Evolutionary conservation across 2,888 invertebrate genomes (phyloP).

Genomic region (Phyto melanocephala): DNA sequence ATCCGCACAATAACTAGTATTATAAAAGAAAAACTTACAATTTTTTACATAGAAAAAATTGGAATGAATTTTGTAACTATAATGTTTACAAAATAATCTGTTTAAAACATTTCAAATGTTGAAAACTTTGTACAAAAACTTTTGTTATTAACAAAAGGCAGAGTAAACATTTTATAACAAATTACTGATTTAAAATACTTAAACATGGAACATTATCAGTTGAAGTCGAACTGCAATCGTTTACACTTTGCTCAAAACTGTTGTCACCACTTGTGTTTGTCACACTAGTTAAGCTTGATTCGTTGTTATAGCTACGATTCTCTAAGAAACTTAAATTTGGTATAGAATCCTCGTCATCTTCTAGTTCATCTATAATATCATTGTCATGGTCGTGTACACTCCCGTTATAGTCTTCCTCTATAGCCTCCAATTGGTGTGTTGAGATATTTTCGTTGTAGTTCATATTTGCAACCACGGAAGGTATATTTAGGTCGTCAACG

Average conservation of each 20-base stretch:
- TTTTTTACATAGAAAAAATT: too few relatives aligned
- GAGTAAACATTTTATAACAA: not conserved
- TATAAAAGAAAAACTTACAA: too few relatives aligned
- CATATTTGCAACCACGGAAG: not conserved
- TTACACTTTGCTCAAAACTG: slow-evolving; percentile 75
- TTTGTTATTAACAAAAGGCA: not conserved
- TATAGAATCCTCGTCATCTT: slow-evolving; percentile 70
- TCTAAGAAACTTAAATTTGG: slow-evolving; percentile 76
- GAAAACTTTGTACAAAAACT: slow-evolving; percentile 4
- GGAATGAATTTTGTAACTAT: not conserved
- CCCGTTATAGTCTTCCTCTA: slow-evolving; percentile 40
- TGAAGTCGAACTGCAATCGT: slow-evolving; percentile 71
- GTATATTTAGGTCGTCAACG: slow-evolving; percentile 27
- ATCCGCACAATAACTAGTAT: too few relatives aligned
- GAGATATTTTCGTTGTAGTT: slow-evolving; percentile 62
- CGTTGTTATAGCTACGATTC: slow-evolving; percentile 75
- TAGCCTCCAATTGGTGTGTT: slow-evolving; percentile 13
- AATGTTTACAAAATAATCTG: not conserved
- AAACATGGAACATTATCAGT: slow-evolving; percentile 55
- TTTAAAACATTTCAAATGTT: slow-evolving; percentile 1
- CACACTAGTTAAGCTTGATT: slow-evolving; percentile 77
- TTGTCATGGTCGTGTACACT: slow-evolving; percentile 37
- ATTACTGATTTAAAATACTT: slow-evolving; percentile 53
- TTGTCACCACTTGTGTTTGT: slow-evolving; percentile 78
- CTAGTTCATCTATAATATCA: slow-evolving; percentile 24